Evolutionary conservation across 2,888 invertebrate genomes (phyloP).

Genomic region (Tetragonisca angustula): DNA sequence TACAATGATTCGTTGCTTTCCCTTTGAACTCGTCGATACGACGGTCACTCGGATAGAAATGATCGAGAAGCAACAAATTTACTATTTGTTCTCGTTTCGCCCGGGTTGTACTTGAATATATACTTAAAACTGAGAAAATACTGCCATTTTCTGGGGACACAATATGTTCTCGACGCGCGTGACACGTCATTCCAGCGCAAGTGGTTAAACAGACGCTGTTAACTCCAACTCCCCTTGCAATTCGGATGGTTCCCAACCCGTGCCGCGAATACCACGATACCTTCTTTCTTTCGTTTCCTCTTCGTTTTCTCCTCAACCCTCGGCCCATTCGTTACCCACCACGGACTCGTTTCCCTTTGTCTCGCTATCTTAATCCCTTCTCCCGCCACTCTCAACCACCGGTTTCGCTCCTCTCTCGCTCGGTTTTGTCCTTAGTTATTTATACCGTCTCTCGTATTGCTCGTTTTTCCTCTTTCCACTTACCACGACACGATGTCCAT

Average conservation of each 20-base stretch:
- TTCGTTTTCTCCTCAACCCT: not conserved
- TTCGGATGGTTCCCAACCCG: not conserved
- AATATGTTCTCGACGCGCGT: too few relatives aligned
- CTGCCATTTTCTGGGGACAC: too few relatives aligned
- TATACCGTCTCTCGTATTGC: not conserved
- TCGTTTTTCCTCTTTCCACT: slow-evolving; percentile 11
- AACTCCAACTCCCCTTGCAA: slow-evolving; percentile 26
- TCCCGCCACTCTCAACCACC: not conserved
- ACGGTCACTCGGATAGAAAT: too few relatives aligned
- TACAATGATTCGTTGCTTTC: too few relatives aligned
- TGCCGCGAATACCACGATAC: not conserved
- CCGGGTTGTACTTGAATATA: too few relatives aligned
- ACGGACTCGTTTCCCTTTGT: slow-evolving; percentile 1
- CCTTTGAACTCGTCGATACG: too few relatives aligned
- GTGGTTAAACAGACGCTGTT: slow-evolving; percentile 66
- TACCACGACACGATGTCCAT: slow-evolving; percentile 11
- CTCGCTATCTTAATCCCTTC: slow-evolving; percentile 22
- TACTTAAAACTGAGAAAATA: too few relatives aligned
- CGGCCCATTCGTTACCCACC: not conserved
- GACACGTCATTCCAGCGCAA: too few relatives aligned
- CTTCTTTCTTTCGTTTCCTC: not conserved
- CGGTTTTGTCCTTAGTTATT: not conserved
- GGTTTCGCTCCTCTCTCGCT: too few relatives aligned
- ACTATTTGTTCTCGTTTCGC: too few relatives aligned
- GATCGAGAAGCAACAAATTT: too few relatives aligned